These are phyloP conservation scores for Lissocephala sabroskyi DNA, from an alignment of 2,888 invertebrate species.

Conservation along the genomic window DNA sequence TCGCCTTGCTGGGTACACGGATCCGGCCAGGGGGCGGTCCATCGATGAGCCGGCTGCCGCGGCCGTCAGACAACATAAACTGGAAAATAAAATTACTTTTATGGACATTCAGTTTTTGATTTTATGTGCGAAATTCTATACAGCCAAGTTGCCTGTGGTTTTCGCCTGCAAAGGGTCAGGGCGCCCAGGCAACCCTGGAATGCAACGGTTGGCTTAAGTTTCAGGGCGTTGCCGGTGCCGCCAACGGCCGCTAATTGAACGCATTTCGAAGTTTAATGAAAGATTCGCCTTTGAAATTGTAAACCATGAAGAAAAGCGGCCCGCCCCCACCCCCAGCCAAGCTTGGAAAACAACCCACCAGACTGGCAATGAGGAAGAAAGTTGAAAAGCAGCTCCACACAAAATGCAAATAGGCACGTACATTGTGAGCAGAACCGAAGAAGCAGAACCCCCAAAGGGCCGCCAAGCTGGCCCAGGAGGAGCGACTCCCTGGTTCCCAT, in stretches of 20 bases:
- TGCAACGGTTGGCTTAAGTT: no score
- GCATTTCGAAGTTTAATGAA: conserved; percentile 24
- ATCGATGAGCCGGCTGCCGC: no score
- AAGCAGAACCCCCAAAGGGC: no score
- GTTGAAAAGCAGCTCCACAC: conserved; percentile 42
- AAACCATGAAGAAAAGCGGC: conserved; percentile 19
- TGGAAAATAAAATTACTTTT: conserved; percentile 49
- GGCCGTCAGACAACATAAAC: conserved; percentile 58
- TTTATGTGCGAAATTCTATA: conserved; percentile 47
- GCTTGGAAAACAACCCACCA: no score
- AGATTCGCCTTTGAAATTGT: conserved; percentile 40
- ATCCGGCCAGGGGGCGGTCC: conserved; percentile 29
- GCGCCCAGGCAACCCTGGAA: no score
- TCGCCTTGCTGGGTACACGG: conserved; percentile 30
- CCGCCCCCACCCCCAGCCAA: conserved; percentile 1
- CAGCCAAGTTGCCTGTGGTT: conserved; percentile 35
- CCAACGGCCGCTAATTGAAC: no score
- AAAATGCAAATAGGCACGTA: conserved; percentile 57
- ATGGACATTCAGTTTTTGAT: conserved; percentile 28
- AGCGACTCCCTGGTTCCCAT: no score
- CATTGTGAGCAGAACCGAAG: neutral
- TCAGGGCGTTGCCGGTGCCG: neutral
- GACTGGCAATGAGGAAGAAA: conserved; percentile 52
- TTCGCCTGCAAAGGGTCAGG: no score
- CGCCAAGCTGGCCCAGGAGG: no score